These are phyloP conservation scores for Machimus rusticus DNA, from an alignment of 2,888 invertebrate genomes.

Conservation along the genomic window DNA sequence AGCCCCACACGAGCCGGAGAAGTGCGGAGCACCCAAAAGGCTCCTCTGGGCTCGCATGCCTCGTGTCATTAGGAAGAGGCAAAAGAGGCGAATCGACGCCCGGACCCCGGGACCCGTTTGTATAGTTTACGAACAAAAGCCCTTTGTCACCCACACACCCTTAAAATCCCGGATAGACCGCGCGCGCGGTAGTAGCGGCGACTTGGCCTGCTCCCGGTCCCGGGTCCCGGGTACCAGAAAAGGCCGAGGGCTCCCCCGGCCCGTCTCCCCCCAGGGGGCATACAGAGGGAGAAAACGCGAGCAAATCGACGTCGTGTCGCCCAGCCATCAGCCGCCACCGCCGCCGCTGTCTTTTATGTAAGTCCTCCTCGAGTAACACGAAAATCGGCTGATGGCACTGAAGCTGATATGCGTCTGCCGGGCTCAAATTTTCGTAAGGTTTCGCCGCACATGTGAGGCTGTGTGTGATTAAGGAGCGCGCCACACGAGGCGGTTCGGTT, in stretches of 20 bases:
- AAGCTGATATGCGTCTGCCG: conserved; percentile 34
- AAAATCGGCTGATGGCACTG: conserved; percentile 40
- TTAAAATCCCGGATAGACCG: background rate
- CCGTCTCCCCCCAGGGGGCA: background rate
- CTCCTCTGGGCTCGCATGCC: background rate
- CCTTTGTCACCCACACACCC: conserved; percentile 29
- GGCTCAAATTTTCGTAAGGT: conserved; percentile 42
- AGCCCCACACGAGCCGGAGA: background rate
- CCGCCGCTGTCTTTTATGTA: conserved; percentile 18
- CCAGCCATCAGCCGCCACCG: background rate
- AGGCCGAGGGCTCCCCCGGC: too few species aligned
- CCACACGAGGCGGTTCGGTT: too few species aligned
- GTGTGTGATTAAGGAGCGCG: conserved; percentile 14
- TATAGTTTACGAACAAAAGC: conserved; percentile 5
- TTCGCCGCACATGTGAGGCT: conserved; percentile 15
- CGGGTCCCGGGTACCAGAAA: background rate
- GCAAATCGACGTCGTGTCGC: conserved; percentile 12
- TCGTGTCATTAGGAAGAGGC: background rate
- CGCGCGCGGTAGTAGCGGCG: background rate
- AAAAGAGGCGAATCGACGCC: background rate
- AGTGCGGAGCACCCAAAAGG: background rate
- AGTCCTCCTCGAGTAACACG: conserved; percentile 38
- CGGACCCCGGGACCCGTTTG: background rate
- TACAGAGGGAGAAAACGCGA: background rate
- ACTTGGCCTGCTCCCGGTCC: background rate